Evolutionary conservation across 2,113 vertebrate species (phyloP).

Genomic region (Siniperca chuatsi): DNA sequence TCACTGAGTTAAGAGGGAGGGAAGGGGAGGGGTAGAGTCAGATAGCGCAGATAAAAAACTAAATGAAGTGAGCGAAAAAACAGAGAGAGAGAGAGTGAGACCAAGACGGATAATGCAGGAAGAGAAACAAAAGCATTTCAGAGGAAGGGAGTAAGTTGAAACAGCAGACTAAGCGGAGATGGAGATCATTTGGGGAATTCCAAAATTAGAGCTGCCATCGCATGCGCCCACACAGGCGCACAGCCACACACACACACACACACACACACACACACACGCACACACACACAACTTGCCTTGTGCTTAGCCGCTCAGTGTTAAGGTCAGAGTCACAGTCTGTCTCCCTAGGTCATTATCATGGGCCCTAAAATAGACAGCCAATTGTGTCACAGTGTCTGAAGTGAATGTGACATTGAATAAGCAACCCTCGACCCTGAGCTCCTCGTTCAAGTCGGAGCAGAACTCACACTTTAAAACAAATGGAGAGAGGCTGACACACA

Average conservation of each 20-base stretch:
- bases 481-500: constrained; percentile 19
- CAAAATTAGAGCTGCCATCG: constrained; percentile 77
- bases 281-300: constrained; percentile 18
- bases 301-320: constrained; percentile 65
- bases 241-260: constrained; percentile 29
- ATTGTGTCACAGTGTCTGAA: constrained; percentile 76
- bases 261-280: constrained; percentile 15
- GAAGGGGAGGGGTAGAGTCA: constrained; percentile 51
- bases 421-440: constrained; percentile 66
- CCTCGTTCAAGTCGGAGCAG: constrained; percentile 50
- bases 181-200: constrained; percentile 81
- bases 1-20: constrained; percentile 76
- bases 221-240: constrained; percentile 46
- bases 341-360: constrained; percentile 80
- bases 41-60: constrained; percentile 55
- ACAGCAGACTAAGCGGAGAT: constrained; percentile 74
- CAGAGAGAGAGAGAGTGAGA: constrained; percentile 20
- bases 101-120: constrained; percentile 60
- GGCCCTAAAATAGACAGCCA: constrained; percentile 76
- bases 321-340: constrained; percentile 81
- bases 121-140: constrained; percentile 74
- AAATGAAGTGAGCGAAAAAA: constrained; percentile 59
- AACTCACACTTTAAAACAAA: constrained; percentile 59
- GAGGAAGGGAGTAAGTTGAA: constrained; percentile 76
- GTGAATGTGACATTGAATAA: constrained; percentile 81